A percentile compares a stretch with the other conserved stretches of the same genome.
Conservation (phyloP, 2,113 vertebrate species). For the Tupaia tana region DNA sequence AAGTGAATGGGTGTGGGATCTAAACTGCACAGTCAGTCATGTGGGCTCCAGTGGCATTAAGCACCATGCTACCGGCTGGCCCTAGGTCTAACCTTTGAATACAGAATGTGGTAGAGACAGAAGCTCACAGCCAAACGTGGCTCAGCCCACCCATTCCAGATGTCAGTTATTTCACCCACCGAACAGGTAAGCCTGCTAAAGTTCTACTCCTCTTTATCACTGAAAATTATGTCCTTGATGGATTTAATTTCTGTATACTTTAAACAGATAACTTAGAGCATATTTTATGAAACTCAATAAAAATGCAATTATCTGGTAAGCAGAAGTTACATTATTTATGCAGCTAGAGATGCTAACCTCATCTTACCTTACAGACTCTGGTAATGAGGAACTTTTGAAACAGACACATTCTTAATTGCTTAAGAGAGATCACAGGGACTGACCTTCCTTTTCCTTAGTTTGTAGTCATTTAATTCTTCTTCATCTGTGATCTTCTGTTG, state of each 20-base stretch:
- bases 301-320: conserved; percentile 6
- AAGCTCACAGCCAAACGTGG: not conserved
- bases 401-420: not conserved
- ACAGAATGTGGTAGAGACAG: not conserved
- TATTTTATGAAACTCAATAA: not conserved
- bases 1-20: no score
- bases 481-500: conserved; percentile 99
- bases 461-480: conserved; percentile 98
- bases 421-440: not conserved
- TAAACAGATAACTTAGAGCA: conserved; percentile 16
- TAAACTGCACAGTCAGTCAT: no score
- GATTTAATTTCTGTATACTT: not conserved
- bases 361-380: not conserved
- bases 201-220: not conserved
- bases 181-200: not conserved
- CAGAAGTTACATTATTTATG: not conserved
- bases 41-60: no score
- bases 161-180: not conserved
- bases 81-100: not conserved
- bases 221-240: not conserved
- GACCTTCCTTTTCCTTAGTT: conserved; percentile 97
- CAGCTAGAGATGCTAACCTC: not conserved
- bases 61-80: no score
- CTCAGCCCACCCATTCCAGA: not conserved
- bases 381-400: not conserved